phyloP scores from a whole-genome alignment of 2,113 vertebrate species.

The Caretta caretta region DNA sequence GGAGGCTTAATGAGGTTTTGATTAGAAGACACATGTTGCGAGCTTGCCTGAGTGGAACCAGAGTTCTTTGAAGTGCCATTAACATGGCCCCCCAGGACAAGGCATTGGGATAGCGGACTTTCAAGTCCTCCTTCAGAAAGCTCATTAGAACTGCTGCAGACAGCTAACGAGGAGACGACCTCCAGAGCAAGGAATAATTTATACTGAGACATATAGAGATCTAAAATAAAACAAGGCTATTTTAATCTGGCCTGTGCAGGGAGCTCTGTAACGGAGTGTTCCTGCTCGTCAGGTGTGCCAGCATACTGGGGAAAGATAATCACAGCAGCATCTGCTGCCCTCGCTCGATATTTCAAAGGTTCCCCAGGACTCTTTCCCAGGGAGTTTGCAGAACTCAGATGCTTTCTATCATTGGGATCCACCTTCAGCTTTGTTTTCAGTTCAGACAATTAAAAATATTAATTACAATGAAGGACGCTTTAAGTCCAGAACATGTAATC shows the following conservation, averaged over 20 bases:
- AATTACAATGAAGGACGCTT: accelerated
- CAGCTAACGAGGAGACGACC: not conserved
- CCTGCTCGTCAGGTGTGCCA: accelerated
- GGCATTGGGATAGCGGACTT: accelerated
- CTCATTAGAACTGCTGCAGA: not conserved
- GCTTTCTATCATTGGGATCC: not conserved
- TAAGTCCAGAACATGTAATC: not conserved
- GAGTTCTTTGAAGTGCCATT: not conserved
- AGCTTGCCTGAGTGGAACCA: not conserved
- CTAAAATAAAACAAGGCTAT: accelerated
- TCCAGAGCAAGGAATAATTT: not conserved
- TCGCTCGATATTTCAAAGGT: accelerated
- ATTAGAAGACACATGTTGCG: accelerated
- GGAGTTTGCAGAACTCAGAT: not conserved
- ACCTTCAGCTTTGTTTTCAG: not conserved
- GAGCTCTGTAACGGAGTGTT: accelerated
- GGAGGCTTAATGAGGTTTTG: not conserved
- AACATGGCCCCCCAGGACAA: not conserved
- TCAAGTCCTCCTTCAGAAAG: not conserved
- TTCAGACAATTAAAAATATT: not conserved
- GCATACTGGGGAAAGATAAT: accelerated
- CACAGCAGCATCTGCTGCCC: not conserved
- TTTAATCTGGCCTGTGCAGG: not conserved
- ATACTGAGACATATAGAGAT: not conserved
- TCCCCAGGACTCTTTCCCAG: not conserved